phyloP scores from a whole-genome alignment of 2,888 invertebrate species.

The Antitype chi region DNA sequence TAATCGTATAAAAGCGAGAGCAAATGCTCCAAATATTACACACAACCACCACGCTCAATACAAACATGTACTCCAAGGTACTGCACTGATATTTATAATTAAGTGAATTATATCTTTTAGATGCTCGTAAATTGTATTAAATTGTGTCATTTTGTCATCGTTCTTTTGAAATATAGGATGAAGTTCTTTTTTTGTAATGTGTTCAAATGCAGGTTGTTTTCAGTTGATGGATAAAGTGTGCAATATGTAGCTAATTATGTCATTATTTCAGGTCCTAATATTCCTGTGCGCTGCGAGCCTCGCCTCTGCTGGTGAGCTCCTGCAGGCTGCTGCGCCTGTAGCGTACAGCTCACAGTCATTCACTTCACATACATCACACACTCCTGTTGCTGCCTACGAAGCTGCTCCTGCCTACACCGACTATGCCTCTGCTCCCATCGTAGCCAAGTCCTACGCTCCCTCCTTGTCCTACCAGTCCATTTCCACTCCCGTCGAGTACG shows the following conservation, averaged over 20 bases:
- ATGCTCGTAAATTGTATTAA: not conserved
- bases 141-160: not conserved
- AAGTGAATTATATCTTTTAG: not conserved
- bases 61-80: constrained; percentile 88
- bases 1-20: constrained; percentile 84
- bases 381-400: constrained; percentile 46
- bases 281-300: constrained; percentile 90
- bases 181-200: not conserved
- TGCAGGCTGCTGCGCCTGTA: constrained; percentile 78
- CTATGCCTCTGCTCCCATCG: constrained; percentile 80
- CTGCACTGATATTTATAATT: constrained; percentile 39
- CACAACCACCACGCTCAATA: constrained; percentile 76
- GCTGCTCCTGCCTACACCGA: constrained; percentile 80
- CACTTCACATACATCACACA: constrained; percentile 64
- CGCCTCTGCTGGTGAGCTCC: constrained; percentile 91
- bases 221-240: not conserved
- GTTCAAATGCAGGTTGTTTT: not conserved
- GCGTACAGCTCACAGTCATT: constrained; percentile 75
- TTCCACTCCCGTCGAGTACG: constrained; percentile 77
- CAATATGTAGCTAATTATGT: not conserved
- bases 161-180: not conserved
- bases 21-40: constrained; percentile 79
- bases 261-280: constrained; percentile 83
- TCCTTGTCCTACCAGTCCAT: constrained; percentile 72
- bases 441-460: constrained; percentile 76